A percentile compares a stretch with the other conserved stretches of the same genome.
Conservation (phyloP, 2,888 invertebrate species). For the Venustoraphidia nigricollis region DNA sequence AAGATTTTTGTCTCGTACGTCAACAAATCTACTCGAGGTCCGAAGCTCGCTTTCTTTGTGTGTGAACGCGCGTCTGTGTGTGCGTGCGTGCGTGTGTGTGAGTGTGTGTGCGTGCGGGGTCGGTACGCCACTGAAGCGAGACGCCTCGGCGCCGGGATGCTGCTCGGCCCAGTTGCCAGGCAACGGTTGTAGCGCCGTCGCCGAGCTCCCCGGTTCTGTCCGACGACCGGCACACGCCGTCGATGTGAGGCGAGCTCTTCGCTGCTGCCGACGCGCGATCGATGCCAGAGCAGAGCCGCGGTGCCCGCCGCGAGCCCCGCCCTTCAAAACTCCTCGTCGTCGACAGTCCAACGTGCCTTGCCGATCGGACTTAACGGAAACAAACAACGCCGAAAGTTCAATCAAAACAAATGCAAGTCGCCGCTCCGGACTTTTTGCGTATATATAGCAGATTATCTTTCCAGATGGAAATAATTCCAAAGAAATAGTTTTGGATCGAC, state of each 20-base stretch:
- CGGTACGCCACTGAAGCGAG: conserved; percentile 15
- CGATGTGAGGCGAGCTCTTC: conserved; percentile 4
- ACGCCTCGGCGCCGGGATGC: conserved; percentile 16
- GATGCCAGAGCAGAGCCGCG: conserved; percentile 1
- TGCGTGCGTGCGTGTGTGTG: neutral
- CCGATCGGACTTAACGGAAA: no score
- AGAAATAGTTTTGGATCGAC: no score
- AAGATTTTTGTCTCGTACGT: no score
- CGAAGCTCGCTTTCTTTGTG: no score
- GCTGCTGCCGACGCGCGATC: neutral
- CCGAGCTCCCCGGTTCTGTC: conserved; percentile 12
- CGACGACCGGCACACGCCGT: conserved; percentile 12
- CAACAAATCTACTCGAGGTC: no score
- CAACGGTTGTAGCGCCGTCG: conserved; percentile 11
- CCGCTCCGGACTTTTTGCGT: neutral
- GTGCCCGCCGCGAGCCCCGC: conserved; percentile 1
- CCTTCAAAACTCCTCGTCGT: conserved; percentile 3
- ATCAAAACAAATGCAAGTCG: neutral
- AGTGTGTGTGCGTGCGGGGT: neutral
- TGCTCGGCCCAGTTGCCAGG: conserved; percentile 12
- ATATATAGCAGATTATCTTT: no score
- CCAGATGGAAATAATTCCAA: no score
- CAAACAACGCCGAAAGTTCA: no score
- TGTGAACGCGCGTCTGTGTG: neutral
- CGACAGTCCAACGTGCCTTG: neutral